Evolutionary conservation across 2,113 vertebrate species (phyloP).

Genomic region (Sus scrofa): T2T-Sscrofa CM000826.6:102832501-102833000

Average conservation of each 20-base stretch:
- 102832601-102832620: not conserved
- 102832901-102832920: not conserved
- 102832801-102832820: not conserved
- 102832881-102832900: not conserved
- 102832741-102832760: not conserved
- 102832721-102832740: not conserved
- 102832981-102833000: not conserved
- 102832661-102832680: not conserved
- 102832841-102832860: not conserved
- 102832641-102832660: not conserved
- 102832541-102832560: not conserved
- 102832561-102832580: not conserved
- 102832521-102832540: not conserved
- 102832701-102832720: rapidly evolving
- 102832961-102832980: not conserved
- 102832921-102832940: not conserved
- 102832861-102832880: not conserved
- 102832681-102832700: not conserved
- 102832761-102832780: not conserved
- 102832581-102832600: not conserved
- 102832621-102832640: not conserved
- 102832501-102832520: not conserved
- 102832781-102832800: not conserved
- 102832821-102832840: not conserved
- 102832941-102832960: not conserved